Conservation (phyloP, 2,797 vertebrate genomes). For the Girardinus metallicus region DNA sequence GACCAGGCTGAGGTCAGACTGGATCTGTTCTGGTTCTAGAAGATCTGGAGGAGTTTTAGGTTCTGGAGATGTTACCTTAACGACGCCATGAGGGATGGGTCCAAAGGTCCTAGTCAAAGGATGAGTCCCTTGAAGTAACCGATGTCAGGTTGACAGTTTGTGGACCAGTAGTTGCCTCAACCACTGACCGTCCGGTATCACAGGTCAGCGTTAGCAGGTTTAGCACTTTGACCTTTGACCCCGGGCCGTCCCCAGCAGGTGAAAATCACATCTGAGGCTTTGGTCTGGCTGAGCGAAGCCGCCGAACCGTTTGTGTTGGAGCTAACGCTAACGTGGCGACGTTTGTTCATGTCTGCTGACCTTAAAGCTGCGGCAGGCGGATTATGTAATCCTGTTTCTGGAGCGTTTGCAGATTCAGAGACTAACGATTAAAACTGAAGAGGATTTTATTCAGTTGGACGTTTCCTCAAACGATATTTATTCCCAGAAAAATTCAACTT, state of each 20-base stretch:
- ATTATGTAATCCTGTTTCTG: background rate
- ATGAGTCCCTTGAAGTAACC: background rate
- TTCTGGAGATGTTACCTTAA: background rate
- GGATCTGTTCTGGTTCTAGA: background rate
- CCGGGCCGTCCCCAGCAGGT: background rate
- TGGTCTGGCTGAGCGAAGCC: no score
- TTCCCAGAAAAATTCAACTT: no score
- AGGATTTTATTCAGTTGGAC: no score
- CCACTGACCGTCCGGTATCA: background rate
- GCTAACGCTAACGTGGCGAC: slow-evolving; percentile 1
- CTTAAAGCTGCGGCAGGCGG: background rate
- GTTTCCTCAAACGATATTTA: no score
- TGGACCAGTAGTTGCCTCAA: no score
- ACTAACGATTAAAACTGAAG: no score
- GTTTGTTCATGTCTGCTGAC: background rate
- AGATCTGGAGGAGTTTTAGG: no score
- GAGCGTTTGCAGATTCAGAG: background rate
- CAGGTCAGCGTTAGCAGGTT: background rate
- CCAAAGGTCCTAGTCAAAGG: background rate
- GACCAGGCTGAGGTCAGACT: background rate
- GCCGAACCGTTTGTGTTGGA: background rate
- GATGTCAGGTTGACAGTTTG: background rate
- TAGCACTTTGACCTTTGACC: background rate
- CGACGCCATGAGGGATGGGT: background rate
- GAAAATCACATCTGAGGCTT: slow-evolving; percentile 34